Evolutionary conservation across 2,888 invertebrate genomes (phyloP), one percentile per base, ranked within the genome.

Genomic region (Xestia rhomboidea): DNA sequence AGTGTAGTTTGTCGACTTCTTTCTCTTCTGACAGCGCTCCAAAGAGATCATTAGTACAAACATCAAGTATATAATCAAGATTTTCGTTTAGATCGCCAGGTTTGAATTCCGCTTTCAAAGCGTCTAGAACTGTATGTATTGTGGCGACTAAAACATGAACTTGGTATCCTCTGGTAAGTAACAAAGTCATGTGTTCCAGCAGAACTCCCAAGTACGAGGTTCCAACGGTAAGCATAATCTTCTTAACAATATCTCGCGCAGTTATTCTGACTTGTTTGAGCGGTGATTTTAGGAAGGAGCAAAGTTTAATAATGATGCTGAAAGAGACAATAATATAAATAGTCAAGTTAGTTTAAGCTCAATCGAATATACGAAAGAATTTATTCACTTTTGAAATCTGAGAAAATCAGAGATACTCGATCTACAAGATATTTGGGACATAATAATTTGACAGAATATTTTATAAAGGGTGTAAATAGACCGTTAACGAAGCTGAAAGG

Each of bases 61-160:
- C 98, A 92, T 98, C 98, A 24, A 99, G 94, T 71, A 99, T 97
- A 81, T 98, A 98, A 72, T 97, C 95, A 41, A 99, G 95, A 90
- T 98, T 98, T 1, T 97, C 93, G 91, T 99, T 98, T n/a, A 99
- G 97, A 90, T 99, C 98, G 0, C 97, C 97, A 0, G 98, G 97
- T 92, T 98, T 97, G 80, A 99, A 97, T n/a, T 97, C 94, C 0
- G 97, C 95, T 90, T 98, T 98, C 74, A 99, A 93, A 44, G 98
- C 97, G 76, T 97, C 97, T 71, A 99, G 94, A 8, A 99, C 97
- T 0, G 98, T 97, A 91, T 99, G 99, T 34, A 99, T 97, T 0
- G 99, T 99, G 81, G 98, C 99, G 6, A 98, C 98, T 73, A 99
- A 95, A 0, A 99, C 99, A 90, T 99, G 99, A 3, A 99, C 98